Evolutionary conservation across 2,888 invertebrate species (phyloP), one percentile per base, ranked within the genome.

Genomic region (Orthosia cruda): DNA sequence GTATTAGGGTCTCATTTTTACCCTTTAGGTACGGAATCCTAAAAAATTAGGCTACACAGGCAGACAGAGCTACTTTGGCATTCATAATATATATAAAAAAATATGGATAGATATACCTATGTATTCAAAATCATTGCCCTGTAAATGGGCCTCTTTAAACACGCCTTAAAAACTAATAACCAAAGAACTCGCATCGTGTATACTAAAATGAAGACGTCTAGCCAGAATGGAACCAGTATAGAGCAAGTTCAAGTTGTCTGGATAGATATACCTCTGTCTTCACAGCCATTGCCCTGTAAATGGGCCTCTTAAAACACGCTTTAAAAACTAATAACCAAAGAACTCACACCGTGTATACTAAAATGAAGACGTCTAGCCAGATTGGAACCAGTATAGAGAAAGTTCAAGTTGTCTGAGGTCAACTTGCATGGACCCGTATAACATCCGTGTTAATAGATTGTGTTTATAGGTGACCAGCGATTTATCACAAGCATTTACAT

Each of bases 401-500:
- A 94, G 94, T 93, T 89, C 86, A 88, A 61, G 82, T 67, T 81
- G 80, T 80, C 81, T 77, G 79, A 87, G 93, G 94, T 94, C 94
- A 92, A 87, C 85, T 83, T 88, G 87, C 76, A 79, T 80, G 83
- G 88, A 84, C 86, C 86, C 88, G 83, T 87, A 87, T 88, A 87
- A 83, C 91, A 94, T 93, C 85, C 86, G 91, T 94, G 94, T 94
- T 93, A 94, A 94, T 93, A 92, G 93, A 93, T 91, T 92, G 89
- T 93, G 92, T 93, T 93, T 92, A 93, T 93, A 90, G 91, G 91
- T 86, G 88, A 89, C 78, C 83, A 72, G 68, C 77, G 64, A 87
- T 85, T 83, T 87, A 84, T 86, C 85, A 87, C 75, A 69, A 80
- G 45, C 40, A 87, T 89, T 90, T 89, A 89, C 87, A 89, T 88